Conservation (phyloP, 2,888 invertebrate genomes). For the Punctoribates punctum region DNA sequence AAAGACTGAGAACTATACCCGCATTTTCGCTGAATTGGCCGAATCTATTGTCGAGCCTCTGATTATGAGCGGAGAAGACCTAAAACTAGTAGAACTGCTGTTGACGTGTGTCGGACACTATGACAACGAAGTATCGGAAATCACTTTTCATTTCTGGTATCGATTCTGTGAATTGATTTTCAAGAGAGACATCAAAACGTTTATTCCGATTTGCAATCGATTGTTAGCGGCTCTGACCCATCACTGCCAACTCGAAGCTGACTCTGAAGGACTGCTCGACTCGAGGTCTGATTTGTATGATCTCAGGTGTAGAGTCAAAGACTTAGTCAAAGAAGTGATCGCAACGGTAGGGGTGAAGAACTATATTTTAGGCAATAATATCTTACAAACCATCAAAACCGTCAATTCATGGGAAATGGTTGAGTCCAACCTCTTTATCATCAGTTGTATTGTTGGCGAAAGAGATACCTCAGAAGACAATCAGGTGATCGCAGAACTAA, state of each 20-base stretch:
- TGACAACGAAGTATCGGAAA: conserved; percentile 86
- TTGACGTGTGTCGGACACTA: conserved; percentile 91
- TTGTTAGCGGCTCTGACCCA: conserved; percentile 56
- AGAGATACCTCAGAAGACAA: conserved; percentile 70
- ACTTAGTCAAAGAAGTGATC: conserved; percentile 91
- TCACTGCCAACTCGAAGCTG: conserved; percentile 94
- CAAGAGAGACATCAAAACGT: conserved; percentile 55
- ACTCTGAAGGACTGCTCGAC: conserved; percentile 74
- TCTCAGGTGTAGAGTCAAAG: conserved; percentile 79
- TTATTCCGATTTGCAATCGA: conserved; percentile 29
- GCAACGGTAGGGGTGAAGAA: conserved; percentile 90
- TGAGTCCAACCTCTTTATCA: conserved; percentile 43
- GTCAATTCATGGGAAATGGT: conserved; percentile 39
- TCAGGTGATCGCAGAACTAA: conserved; percentile 85
- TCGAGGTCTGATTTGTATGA: conserved; percentile 79
- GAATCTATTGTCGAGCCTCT: conserved; percentile 73
- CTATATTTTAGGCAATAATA: conserved; percentile 56
- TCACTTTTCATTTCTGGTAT: conserved; percentile 97
- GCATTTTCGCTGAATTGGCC: conserved; percentile 89
- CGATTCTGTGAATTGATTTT: conserved; percentile 89
- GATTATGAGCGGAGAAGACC: conserved; percentile 48
- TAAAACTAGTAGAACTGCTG: conserved; percentile 80
- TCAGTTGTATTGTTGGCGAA: conserved; percentile 39
- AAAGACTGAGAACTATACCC: conserved; percentile 82
- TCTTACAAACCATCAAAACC: conserved; percentile 26